These are phyloP conservation scores for Muscina levida DNA, from an alignment of 2,888 invertebrate species.

Conservation along the genomic window DNA sequence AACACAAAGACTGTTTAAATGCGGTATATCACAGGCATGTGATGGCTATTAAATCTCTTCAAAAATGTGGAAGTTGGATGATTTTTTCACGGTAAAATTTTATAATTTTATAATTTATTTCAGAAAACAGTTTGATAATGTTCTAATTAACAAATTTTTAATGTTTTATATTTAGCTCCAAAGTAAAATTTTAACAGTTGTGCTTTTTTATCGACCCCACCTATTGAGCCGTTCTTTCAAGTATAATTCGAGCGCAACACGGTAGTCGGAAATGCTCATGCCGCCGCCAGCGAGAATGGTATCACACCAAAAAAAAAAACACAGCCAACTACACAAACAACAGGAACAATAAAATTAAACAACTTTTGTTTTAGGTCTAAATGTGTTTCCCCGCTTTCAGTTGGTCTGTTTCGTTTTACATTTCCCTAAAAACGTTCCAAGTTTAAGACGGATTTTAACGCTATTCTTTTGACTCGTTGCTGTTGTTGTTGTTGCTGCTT, in stretches of 20 bases:
- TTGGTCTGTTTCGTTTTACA: not conserved
- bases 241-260: slow-evolving; percentile 42
- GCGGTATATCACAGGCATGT: no score
- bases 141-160: no score
- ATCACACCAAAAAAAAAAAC: slow-evolving; percentile 34
- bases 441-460: slow-evolving; percentile 31
- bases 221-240: not conserved
- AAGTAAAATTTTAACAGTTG: no score
- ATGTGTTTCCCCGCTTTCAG: slow-evolving; percentile 43
- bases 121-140: no score
- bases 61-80: no score
- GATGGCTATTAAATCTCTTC: no score
- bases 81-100: no score
- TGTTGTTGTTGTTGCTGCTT: not conserved
- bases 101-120: no score
- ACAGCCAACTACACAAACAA: slow-evolving; percentile 39
- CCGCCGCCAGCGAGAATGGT: slow-evolving; percentile 2
- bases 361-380: slow-evolving; percentile 53
- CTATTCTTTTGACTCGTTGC: slow-evolving; percentile 16
- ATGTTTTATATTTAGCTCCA: no score
- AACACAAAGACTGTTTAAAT: no score
- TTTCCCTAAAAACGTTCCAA: slow-evolving; percentile 6
- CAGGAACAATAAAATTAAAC: slow-evolving; percentile 53
- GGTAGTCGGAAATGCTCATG: slow-evolving; percentile 54
- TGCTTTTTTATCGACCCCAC: not conserved